phyloP scores from a whole-genome alignment of 2,888 invertebrate genomes.

The Blastobasis lacticolella region DNA sequence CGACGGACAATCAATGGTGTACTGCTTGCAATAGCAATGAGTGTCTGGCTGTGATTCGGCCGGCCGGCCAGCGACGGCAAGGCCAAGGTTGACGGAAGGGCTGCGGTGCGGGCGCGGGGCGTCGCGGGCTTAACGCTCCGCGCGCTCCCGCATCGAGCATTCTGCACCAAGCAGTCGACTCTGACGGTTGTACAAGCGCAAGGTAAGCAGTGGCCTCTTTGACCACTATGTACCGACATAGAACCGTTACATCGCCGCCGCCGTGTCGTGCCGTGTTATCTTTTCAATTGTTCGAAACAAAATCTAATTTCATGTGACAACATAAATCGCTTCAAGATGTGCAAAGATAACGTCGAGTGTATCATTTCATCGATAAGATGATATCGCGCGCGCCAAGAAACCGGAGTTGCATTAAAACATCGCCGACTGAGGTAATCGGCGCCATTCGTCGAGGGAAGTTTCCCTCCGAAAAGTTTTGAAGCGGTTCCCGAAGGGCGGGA shows the following conservation, averaged over 20 bases:
- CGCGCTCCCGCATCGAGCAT: conserved; percentile 67
- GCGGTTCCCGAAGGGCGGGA: conserved; percentile 66
- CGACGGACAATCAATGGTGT: conserved; percentile 22
- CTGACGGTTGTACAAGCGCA: conserved; percentile 71
- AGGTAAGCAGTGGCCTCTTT: conserved; percentile 68
- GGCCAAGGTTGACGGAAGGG: conserved; percentile 68
- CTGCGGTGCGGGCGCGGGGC: conserved; percentile 59
- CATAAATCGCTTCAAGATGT: conserved; percentile 49
- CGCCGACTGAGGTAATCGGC: conserved; percentile 49
- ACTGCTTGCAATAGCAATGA: conserved; percentile 29
- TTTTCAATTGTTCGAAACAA: too few species aligned
- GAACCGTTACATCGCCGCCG: conserved; percentile 25
- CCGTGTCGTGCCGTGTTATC: conserved; percentile 22
- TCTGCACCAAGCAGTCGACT: conserved; percentile 75
- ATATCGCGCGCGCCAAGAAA: conserved; percentile 35
- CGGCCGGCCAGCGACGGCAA: conserved; percentile 47
- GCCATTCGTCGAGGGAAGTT: conserved; percentile 37
- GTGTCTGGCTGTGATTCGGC: conserved; percentile 14
- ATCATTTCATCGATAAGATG: conserved; percentile 43
- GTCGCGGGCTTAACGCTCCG: conserved; percentile 63
- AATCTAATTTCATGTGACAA: conserved; percentile 41
- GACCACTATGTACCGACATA: conserved; percentile 34
- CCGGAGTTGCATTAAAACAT: conserved; percentile 47
- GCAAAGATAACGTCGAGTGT: conserved; percentile 60
- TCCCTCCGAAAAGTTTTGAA: conserved; percentile 69